Conservation (phyloP, 2,888 invertebrate species). For the Hirudinaria manillensis region DNA sequence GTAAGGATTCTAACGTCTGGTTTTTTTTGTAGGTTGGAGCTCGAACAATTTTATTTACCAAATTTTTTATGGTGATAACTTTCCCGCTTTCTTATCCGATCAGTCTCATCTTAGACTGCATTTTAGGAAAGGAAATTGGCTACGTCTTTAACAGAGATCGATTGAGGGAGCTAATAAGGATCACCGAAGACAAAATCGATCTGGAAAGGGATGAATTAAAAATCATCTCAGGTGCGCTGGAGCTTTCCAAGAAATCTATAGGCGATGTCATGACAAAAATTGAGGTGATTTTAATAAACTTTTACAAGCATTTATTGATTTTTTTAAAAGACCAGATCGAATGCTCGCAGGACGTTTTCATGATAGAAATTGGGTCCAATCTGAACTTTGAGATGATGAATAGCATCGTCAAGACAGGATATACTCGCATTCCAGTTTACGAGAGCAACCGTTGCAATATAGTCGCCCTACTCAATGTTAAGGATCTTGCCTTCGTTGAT, state of each 20-base stretch:
- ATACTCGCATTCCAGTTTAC: conserved; percentile 90
- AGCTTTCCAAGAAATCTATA: conserved; percentile 86
- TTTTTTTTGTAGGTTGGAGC: conserved; percentile 66
- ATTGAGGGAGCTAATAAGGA: conserved; percentile 78
- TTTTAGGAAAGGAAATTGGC: conserved; percentile 85
- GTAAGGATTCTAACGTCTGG: not conserved
- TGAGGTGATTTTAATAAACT: conserved; percentile 49
- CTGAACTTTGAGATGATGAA: conserved; percentile 94
- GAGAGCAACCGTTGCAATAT: conserved; percentile 75
- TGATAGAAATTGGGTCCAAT: conserved; percentile 80
- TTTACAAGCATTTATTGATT: not conserved
- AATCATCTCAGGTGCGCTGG: conserved; percentile 92
- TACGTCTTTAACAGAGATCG: conserved; percentile 92
- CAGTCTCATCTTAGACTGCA: conserved; percentile 72
- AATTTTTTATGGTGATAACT: conserved; percentile 85
- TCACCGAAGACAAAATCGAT: conserved; percentile 49
- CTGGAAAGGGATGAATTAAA: conserved; percentile 75
- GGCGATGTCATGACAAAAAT: conserved; percentile 90
- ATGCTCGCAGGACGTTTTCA: conserved; percentile 70
- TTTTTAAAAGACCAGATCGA: not conserved
- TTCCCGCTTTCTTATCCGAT: conserved; percentile 88
- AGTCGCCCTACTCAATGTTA: conserved; percentile 87
- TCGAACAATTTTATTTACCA: conserved; percentile 83
- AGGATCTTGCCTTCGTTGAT: conserved; percentile 95
- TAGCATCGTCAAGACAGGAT: conserved; percentile 83